Evolutionary conservation across 1,140 invertebrate species (phyloP).

Genomic region (Heliothis virescens): DNA sequence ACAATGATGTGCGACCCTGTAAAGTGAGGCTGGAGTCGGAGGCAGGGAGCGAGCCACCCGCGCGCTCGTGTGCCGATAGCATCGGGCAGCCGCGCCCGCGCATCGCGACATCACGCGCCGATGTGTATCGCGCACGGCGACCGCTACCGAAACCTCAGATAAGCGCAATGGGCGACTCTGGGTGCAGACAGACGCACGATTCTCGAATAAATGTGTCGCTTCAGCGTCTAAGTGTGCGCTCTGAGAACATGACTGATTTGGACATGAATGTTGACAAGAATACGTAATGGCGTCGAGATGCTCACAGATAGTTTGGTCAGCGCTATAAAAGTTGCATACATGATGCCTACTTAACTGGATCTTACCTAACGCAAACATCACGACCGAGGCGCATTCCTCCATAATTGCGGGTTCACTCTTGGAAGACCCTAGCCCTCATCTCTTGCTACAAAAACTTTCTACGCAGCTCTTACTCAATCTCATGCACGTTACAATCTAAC

Average conservation of each 20-base stretch:
- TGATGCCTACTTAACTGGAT: neutral
- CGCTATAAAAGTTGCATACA: conserved; percentile 1
- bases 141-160: conserved; percentile 69
- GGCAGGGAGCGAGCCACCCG: conserved; percentile 60
- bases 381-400: neutral
- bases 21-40: neutral
- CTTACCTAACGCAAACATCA: neutral
- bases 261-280: conserved; percentile 35
- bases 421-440: neutral
- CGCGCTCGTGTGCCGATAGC: conserved; percentile 70
- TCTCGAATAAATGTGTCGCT: conserved; percentile 75
- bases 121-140: conserved; percentile 65
- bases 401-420: neutral
- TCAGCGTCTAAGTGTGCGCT: conserved; percentile 65
- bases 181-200: conserved; percentile 69
- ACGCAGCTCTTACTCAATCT: conserved; percentile 5
- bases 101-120: conserved; percentile 76
- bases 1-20: conserved; percentile 26
- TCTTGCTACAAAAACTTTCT: neutral
- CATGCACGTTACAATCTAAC: conserved; percentile 11
- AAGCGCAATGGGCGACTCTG: conserved; percentile 54
- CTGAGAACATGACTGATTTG: conserved; percentile 58
- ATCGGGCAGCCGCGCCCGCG: conserved; percentile 64
- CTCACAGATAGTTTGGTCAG: conserved; percentile 17
- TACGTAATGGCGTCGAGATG: conserved; percentile 41